phyloP scores from a whole-genome alignment of 2,888 invertebrate species.

The Rhaphigaster nebulosa region DNA sequence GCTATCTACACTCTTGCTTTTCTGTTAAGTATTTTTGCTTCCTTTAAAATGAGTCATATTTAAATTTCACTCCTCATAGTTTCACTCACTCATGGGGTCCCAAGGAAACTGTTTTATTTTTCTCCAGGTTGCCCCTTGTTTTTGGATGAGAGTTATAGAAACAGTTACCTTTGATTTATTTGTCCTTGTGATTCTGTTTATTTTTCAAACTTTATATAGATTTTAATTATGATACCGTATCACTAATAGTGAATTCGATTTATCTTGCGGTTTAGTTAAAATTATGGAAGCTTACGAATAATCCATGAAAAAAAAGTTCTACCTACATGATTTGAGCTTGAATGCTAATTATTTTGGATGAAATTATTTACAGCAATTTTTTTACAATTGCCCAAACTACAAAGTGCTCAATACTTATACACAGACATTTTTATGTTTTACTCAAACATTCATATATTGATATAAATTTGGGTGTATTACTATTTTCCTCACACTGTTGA shows the following conservation, averaged over 20 bases:
- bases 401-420: no score
- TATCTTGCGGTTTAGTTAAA: neutral
- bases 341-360: no score
- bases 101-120: neutral
- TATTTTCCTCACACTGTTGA: neutral
- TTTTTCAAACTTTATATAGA: neutral
- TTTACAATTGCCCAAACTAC: no score
- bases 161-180: neutral
- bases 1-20: neutral
- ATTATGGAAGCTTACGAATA: neutral
- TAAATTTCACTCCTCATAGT: neutral
- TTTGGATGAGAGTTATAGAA: neutral
- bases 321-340: neutral
- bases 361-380: no score
- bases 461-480: no score
- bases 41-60: neutral
- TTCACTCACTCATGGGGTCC: neutral
- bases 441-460: no score
- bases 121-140: neutral
- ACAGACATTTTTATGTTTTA: no score
- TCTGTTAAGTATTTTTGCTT: neutral
- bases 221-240: neutral
- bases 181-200: neutral
- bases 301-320: neutral
- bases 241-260: neutral